Evolutionary conservation across 1,140 invertebrate genomes (phyloP), one percentile per base, ranked within the genome.

Genomic region (Eriocheir sinensis): DNA sequence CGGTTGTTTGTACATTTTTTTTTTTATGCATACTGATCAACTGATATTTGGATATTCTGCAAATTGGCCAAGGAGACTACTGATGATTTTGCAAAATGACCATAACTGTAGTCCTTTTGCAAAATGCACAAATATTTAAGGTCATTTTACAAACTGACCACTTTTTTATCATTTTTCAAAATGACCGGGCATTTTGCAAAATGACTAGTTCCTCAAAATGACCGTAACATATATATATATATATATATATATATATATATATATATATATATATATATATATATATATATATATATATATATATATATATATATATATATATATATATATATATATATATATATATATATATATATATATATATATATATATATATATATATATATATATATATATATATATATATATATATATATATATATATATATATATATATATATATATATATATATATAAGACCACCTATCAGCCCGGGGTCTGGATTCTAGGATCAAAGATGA

Each of bases 291-390:
- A 86, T 36, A 36, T 36, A 36, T 36, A 36, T 36, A 36, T 15
- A 15, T n/a, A 34, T 36, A 36, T 36, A 36, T 36, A 36, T 0
- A 36, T 30, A 32, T 30, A 32, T 30, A 32, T 30, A 32, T 30
- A 36, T 30, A 86, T 30, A 32, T 30, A 86, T 86, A 32, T 86
- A 32, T 36, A 86, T 86, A 32, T 86, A 3, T 86, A 32, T 36
- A 86, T 86, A 2, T 86, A 32, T 86, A 32, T 86, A 32, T 86
- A 32, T 86, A 86, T 86, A 32, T 86, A 86, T 86, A 32, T 86
- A 32, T 86, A 86, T 86, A 32, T 86, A 86, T 86, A 32, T 86
- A 86, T 86, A 85, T 85, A 85, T 85, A 85, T 85, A 34, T 85
- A 34, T 85, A 34, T 30, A 85, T 85, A 17, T 85, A 85, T 85